A percentile compares a stretch with the other conserved stretches of the same genome.
These are phyloP conservation scores for Nephotettix cincticeps DNA, from an alignment of 1,140 invertebrate species.

Conservation along the genomic window DNA sequence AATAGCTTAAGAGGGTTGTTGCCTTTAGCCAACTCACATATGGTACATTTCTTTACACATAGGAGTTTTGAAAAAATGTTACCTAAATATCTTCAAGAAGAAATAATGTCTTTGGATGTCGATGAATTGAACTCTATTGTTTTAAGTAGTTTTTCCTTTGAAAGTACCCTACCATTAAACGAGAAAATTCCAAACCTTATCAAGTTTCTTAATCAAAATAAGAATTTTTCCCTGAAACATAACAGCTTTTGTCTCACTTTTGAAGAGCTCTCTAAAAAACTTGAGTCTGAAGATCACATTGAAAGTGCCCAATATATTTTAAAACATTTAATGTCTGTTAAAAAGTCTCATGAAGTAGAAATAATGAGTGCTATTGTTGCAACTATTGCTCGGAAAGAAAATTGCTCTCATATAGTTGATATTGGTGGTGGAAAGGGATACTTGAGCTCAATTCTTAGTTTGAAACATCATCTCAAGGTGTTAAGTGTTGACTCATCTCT, in stretches of 20 bases:
- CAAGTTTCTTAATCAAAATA: conserved; percentile 39
- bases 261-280: conserved; percentile 41
- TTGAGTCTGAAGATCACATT: conserved; percentile 46
- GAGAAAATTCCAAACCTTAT: neutral
- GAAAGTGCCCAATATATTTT: conserved; percentile 47
- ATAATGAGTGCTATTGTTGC: conserved; percentile 56
- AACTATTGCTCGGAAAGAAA: conserved; percentile 42
- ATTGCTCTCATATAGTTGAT: conserved; percentile 64
- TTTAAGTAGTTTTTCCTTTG: neutral
- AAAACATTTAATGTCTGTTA: conserved; percentile 54
- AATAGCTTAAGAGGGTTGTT: conserved; percentile 58
- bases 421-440: conserved; percentile 87
- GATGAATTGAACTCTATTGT: conserved; percentile 40
- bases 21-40: conserved; percentile 69
- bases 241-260: conserved; percentile 25
- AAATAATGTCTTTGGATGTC: conserved; percentile 51
- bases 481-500: conserved; percentile 75
- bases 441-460: conserved; percentile 68
- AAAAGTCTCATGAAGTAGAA: conserved; percentile 82
- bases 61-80: conserved; percentile 63
- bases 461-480: conserved; percentile 68
- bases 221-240: conserved; percentile 37
- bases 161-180: neutral
- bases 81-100: conserved; percentile 53
- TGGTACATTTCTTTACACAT: conserved; percentile 78